Base-by-base conservation (phyloP, 2,888 invertebrate genomes). In the Chrysodeixis includens region DNA sequence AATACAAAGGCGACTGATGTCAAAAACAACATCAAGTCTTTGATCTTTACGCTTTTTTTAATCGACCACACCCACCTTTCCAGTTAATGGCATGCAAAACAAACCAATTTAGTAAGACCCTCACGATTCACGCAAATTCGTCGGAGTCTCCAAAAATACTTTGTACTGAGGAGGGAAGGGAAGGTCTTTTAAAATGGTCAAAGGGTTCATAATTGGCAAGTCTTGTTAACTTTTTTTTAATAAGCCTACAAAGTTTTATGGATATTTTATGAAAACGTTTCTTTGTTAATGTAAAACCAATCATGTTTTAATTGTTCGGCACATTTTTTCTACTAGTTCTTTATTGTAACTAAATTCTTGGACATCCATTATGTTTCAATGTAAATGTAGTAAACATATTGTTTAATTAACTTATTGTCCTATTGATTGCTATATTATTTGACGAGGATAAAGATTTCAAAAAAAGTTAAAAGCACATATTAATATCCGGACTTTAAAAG, bases 191-290 rank as follows among this genome's bases (percentile, higher is more conserved):
- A 66, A 69, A 70, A 73, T 86, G 86, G 91, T 66, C 60, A 68
- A 71, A 56, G 54, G 78, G 82, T 74, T 86, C 87, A 86, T 92
- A 91, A 92, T 92, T 92, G 89, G 87, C 81, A 78, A 80, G 85
- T 81, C 91, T 92, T 87, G 91, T 93, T 92, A 92, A 90, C 90
- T 89, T 85, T 90, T 71, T 79, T 90, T 90, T 91, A 92, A 93
- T 92, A 90, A 91, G 88, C 81, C 86, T 78, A 86, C 87, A 88
- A 92, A 92, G 85, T 92, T 92, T 92, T 91, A 92, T 87, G 92
- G 86, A 88, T 80, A 81, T 83, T 87, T 88, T 83, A 87, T 88
- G 90, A 87, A 89, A 90, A 89, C 83, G 84, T 86, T 88, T 88
- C 90, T 89, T 92, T 92, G 91, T 91, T 87, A 85, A 81, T 83